These are phyloP conservation scores for Leptinotarsa defecta DNA, from an alignment of 1,140 invertebrate species.

Conservation along the genomic window DNA sequence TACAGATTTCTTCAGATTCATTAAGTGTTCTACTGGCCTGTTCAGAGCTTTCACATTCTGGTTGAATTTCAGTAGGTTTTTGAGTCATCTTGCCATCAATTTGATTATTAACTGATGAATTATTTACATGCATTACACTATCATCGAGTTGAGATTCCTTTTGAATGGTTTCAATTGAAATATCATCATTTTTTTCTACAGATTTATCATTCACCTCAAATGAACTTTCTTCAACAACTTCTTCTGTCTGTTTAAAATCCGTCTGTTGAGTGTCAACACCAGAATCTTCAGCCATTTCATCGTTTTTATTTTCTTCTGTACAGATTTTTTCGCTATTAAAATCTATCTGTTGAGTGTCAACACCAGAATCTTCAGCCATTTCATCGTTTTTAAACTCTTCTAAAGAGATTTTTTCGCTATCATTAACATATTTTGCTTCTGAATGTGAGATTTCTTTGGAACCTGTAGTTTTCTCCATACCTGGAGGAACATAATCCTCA, in stretches of 20 bases:
- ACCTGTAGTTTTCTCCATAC: background rate
- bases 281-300: conserved; percentile 14
- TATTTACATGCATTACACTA: background rate
- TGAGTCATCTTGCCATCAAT: background rate
- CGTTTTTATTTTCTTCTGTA: background rate
- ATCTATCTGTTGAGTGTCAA: background rate
- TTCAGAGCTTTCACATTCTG: background rate
- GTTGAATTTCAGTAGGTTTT: background rate
- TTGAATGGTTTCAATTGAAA: background rate
- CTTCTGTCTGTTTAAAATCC: too few species aligned
- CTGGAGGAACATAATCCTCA: conserved; percentile 27
- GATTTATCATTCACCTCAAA: background rate
- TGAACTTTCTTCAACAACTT: conserved; percentile 14
- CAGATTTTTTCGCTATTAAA: background rate
- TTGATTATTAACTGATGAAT: background rate
- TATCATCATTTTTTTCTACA: conserved; percentile 7
- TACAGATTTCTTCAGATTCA: background rate
- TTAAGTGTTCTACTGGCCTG: too few species aligned
- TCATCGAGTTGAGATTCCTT: background rate
- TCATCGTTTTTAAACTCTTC: background rate
- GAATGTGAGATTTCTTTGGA: background rate
- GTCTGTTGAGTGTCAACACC: background rate
- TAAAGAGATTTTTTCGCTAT: background rate
- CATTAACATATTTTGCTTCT: background rate
- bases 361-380: conserved; percentile 13